These are phyloP conservation scores for Oxytorus armatus DNA, from an alignment of 2,888 invertebrate species.

Conservation along the genomic window DNA sequence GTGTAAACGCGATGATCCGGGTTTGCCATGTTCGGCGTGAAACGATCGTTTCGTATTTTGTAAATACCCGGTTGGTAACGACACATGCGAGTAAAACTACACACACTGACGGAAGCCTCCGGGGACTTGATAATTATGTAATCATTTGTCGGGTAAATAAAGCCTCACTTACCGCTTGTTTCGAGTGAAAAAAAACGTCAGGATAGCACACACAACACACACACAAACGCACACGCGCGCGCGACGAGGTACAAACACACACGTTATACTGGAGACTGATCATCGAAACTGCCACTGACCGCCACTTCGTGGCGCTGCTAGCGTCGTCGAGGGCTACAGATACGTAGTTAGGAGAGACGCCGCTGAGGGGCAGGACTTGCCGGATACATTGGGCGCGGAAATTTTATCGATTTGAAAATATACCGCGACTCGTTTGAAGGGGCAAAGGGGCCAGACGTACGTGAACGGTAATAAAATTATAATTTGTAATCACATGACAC, in stretches of 20 bases:
- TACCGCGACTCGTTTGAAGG: not conserved
- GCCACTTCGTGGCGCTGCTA: slow-evolving; percentile 48
- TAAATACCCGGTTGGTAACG: slow-evolving; percentile 32
- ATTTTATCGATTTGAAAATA: too few relatives aligned
- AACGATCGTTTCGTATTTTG: slow-evolving; percentile 17
- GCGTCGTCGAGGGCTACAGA: not conserved
- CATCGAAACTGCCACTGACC: slow-evolving; percentile 9
- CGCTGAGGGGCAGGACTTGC: not conserved
- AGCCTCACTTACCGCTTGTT: slow-evolving; percentile 82
- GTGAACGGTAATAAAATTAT: not conserved
- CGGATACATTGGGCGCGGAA: not conserved
- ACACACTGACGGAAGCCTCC: slow-evolving; percentile 32
- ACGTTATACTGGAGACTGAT: slow-evolving; percentile 48
- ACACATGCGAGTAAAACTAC: slow-evolving; percentile 43
- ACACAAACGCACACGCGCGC: slow-evolving; percentile 66
- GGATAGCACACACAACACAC: slow-evolving; percentile 78
- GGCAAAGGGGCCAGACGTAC: not conserved
- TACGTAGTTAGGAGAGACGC: not conserved
- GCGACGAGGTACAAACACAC: too few relatives aligned
- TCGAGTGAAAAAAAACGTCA: slow-evolving; percentile 81
- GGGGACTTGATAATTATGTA: slow-evolving; percentile 78
- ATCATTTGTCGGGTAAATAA: slow-evolving; percentile 81
- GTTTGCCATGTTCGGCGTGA: slow-evolving; percentile 23
- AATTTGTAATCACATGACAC: not conserved
- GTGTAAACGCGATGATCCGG: slow-evolving; percentile 21